phyloP scores from a whole-genome alignment of 2,113 vertebrate species.

The Tichodroma muraria region DNA sequence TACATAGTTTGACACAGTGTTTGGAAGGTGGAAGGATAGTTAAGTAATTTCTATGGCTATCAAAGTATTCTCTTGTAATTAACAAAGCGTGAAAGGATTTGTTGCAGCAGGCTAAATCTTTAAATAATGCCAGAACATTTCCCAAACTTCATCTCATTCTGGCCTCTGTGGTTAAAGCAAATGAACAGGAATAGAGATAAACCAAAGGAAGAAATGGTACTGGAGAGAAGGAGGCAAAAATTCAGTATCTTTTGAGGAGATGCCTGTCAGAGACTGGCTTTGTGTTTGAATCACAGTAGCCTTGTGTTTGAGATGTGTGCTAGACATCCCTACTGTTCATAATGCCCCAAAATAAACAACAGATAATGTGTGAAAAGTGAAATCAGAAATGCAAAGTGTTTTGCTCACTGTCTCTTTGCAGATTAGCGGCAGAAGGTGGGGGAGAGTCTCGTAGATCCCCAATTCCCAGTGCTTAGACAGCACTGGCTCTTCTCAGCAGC shows the following conservation, averaged over 20 bases:
- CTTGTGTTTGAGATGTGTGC: neutral
- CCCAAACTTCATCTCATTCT: neutral
- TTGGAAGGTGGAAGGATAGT: constrained; percentile 18
- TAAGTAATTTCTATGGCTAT: constrained; percentile 13
- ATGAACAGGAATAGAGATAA: neutral
- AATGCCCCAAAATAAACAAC: neutral
- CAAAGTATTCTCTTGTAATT: constrained; percentile 46
- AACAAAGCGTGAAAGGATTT: constrained; percentile 34
- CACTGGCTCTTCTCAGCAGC: neutral
- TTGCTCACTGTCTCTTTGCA: neutral
- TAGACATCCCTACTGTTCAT: neutral
- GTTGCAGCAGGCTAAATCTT: constrained; percentile 12
- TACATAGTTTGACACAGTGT: neutral
- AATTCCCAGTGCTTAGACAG: neutral
- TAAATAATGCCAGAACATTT: neutral
- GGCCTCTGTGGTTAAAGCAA: neutral
- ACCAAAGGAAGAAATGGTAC: neutral
- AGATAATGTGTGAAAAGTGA: rapidly evolving
- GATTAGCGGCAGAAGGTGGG: neutral
- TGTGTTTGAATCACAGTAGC: neutral
- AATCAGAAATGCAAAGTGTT: neutral
- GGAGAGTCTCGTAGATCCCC: neutral
- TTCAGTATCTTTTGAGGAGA: neutral
- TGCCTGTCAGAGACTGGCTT: neutral
- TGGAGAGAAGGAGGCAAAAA: neutral